Conservation (phyloP, 2,888 invertebrate genomes). For the Galerucella nymphaeae region DNA sequence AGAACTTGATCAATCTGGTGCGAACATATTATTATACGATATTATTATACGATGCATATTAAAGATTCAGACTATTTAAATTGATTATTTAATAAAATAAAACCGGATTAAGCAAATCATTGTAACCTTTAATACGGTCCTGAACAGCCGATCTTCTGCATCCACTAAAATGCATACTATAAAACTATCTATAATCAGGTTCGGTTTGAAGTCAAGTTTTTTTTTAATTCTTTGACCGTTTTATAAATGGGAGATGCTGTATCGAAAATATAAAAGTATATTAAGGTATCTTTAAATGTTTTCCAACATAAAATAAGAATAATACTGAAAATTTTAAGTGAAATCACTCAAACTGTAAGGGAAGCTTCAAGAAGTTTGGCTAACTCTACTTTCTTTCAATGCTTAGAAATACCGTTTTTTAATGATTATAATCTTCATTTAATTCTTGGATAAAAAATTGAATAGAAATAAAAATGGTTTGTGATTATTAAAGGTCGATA, state of each 20-base stretch:
- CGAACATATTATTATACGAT: too few species aligned
- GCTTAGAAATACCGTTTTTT: too few species aligned
- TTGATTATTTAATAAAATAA: not conserved
- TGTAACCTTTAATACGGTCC: conserved; percentile 3
- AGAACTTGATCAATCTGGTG: too few species aligned
- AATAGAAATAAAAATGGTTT: not conserved
- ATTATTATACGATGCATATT: too few species aligned
- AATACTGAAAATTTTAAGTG: not conserved
- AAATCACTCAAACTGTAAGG: too few species aligned
- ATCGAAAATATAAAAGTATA: conserved; percentile 31
- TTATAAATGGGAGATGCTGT: conserved; percentile 23
- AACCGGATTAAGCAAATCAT: not conserved
- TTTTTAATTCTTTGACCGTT: conserved; percentile 18
- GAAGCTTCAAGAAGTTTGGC: too few species aligned
- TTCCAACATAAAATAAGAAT: not conserved
- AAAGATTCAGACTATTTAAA: too few species aligned
- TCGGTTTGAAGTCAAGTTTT: conserved; percentile 22
- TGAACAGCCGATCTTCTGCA: conserved; percentile 37
- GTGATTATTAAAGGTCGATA: not conserved
- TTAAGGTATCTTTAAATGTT: conserved; percentile 5
- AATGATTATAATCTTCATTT: too few species aligned
- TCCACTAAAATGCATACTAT: conserved; percentile 39
- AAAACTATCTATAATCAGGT: conserved; percentile 35
- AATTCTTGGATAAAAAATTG: not conserved
- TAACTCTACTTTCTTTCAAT: too few species aligned